phyloP scores from a whole-genome alignment of 1,140 invertebrate species.

The Drosophila azteca region DNA sequence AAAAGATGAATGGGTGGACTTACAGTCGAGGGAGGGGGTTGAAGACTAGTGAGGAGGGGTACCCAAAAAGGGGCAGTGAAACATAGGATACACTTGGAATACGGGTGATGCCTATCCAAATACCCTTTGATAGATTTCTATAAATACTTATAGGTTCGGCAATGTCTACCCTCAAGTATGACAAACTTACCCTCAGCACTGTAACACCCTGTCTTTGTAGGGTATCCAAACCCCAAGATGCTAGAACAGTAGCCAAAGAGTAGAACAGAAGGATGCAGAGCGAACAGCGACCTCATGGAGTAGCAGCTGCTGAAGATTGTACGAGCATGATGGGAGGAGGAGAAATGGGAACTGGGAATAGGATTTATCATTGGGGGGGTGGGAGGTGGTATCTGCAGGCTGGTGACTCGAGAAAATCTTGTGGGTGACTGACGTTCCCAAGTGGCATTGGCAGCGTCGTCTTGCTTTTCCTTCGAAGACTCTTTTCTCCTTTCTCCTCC shows the following conservation, averaged over 20 bases:
- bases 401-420: constrained; percentile 25
- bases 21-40: too few species aligned
- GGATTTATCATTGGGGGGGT: background rate
- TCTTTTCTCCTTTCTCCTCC: constrained; percentile 1
- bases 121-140: too few species aligned
- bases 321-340: too few species aligned
- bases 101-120: too few species aligned
- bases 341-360: too few species aligned
- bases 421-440: constrained; percentile 60
- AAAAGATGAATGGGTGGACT: constrained; percentile 7
- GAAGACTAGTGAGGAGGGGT: background rate
- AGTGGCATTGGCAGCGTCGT: constrained; percentile 51
- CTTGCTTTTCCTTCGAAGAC: constrained; percentile 3
- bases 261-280: constrained; percentile 18
- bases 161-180: too few species aligned
- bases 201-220: background rate
- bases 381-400: background rate
- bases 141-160: too few species aligned
- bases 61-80: constrained; percentile 1
- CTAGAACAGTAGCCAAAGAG: background rate
- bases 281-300: constrained; percentile 24
- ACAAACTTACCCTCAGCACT: too few species aligned
- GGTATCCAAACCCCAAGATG: constrained; percentile 9
- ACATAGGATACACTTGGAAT: too few species aligned
- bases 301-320: constrained; percentile 45